Conservation (phyloP, 1,140 invertebrate species). For the Dreissena rostriformis region DNA sequence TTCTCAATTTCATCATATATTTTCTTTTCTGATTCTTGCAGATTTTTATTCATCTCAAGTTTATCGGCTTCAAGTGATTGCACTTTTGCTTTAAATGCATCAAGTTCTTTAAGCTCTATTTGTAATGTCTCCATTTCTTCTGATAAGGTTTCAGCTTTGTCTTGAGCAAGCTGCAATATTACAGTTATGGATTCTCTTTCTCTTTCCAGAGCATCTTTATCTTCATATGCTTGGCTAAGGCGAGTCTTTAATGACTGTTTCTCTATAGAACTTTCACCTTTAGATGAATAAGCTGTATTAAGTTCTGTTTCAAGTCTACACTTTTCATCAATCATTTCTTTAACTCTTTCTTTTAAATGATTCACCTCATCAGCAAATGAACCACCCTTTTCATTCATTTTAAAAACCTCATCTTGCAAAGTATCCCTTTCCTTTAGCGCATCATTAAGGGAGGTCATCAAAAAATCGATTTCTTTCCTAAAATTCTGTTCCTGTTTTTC, state of each 20-base stretch:
- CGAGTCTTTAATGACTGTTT: conserved; percentile 64
- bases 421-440: conserved; percentile 72
- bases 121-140: conserved; percentile 64
- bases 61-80: conserved; percentile 54
- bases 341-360: conserved; percentile 69
- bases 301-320: conserved; percentile 64
- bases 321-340: conserved; percentile 69
- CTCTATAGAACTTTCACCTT: conserved; percentile 64
- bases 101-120: conserved; percentile 45
- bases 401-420: conserved; percentile 73
- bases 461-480: conserved; percentile 74
- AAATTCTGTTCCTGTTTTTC: conserved; percentile 69
- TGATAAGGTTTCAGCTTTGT: conserved; percentile 63
- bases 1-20: conserved; percentile 47
- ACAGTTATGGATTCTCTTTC: conserved; percentile 74
- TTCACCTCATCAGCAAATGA: conserved; percentile 62
- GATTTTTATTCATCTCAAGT: not conserved
- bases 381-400: conserved; percentile 65
- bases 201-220: conserved; percentile 70
- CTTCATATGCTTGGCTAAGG: conserved; percentile 57
- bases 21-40: conserved; percentile 23
- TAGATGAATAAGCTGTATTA: conserved; percentile 58
- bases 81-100: conserved; percentile 54
- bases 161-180: conserved; percentile 72
- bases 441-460: conserved; percentile 70